phyloP scores from a whole-genome alignment of 2,113 vertebrate species.

The Melanostigma gelatinosum region DNA sequence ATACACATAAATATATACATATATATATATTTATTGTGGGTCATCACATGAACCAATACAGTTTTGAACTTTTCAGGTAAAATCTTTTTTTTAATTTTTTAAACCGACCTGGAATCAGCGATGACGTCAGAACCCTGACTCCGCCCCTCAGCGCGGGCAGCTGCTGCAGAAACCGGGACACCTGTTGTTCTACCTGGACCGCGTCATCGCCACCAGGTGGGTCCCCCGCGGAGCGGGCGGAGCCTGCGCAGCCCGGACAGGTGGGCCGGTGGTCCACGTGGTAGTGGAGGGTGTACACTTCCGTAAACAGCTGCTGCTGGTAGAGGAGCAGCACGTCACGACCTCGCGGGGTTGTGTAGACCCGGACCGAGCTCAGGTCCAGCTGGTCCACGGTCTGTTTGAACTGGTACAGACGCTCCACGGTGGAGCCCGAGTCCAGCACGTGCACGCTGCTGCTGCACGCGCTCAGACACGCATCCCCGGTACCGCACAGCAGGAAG shows the following conservation, averaged over 20 bases:
- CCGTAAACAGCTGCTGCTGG: slow-evolving; percentile 87
- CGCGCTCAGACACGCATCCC: neutral
- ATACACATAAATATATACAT: too few species aligned
- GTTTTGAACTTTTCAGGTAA: too few species aligned
- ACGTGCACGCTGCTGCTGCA: slow-evolving; percentile 16
- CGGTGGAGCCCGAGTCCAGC: slow-evolving; percentile 71
- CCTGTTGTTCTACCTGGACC: neutral
- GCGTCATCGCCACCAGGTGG: slow-evolving; percentile 15
- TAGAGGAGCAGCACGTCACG: slow-evolving; percentile 80
- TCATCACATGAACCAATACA: too few species aligned
- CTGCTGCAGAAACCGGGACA: slow-evolving; percentile 79
- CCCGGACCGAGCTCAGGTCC: slow-evolving; percentile 76
- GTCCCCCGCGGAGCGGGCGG: slow-evolving; percentile 15
- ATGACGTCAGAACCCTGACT: slow-evolving; percentile 84
- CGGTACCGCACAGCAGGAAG: slow-evolving; percentile 48
- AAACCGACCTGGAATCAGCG: slow-evolving; percentile 89
- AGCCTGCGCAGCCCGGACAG: slow-evolving; percentile 41
- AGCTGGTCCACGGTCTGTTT: slow-evolving; percentile 88
- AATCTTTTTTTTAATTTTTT: rapidly evolving
- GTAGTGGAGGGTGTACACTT: slow-evolving; percentile 87
- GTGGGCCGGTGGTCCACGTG: neutral
- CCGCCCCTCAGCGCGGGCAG: slow-evolving; percentile 86
- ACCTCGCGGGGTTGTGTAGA: slow-evolving; percentile 82
- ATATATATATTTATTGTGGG: too few species aligned
- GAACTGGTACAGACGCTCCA: slow-evolving; percentile 83